Evolutionary conservation across 2,797 vertebrate species (phyloP), one percentile per base, ranked within the genome.

Genomic region (Onychomys torridus): DNA sequence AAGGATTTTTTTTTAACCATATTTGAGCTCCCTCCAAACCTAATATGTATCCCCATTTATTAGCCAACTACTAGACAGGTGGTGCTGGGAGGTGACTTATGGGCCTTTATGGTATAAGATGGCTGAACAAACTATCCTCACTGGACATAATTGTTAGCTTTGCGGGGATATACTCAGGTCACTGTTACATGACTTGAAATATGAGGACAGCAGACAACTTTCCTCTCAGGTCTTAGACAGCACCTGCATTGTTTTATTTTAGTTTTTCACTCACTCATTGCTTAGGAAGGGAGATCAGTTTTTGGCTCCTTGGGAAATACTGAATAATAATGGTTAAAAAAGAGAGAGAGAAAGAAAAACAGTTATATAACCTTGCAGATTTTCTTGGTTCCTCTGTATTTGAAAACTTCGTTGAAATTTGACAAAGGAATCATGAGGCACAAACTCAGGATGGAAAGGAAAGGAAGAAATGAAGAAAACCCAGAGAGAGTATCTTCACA

Each of bases 271-370:
- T 87, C 89, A 90, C 88, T 96, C 75, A 40, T 27, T 91, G 73
- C 86, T 79, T 73, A 94, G 84, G 90, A 94, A 96, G 90, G 71
- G 61, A 91, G 93, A 95, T 96, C 65, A 73, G 92, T 92, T 96
- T 96, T 83, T 89, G 79, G 87, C 34, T 95, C n/a, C 83, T 87
- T 88, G 79, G 89, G 86, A 94, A 96, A 94, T 73, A 92, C 6
- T 59, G 92, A 89, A 93, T 88, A 71, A 94, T 40, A 87, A 93
- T 57, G 49, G 55, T 27, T 63, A 57, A 67, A 40, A 86, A 49
- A 46, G 11, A 46, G 11, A n/a, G 16, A n/a, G 6, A 88, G 91
- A 25, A n/a, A 83, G 34, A 79, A 46, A 77, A 77, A 21, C 0
- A 77, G 73, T 37, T 17, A 29, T 83, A 59, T 77, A 69, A 91